Base-by-base conservation (phyloP, 1,140 invertebrate genomes). In the Bemisia tabaci region DNA sequence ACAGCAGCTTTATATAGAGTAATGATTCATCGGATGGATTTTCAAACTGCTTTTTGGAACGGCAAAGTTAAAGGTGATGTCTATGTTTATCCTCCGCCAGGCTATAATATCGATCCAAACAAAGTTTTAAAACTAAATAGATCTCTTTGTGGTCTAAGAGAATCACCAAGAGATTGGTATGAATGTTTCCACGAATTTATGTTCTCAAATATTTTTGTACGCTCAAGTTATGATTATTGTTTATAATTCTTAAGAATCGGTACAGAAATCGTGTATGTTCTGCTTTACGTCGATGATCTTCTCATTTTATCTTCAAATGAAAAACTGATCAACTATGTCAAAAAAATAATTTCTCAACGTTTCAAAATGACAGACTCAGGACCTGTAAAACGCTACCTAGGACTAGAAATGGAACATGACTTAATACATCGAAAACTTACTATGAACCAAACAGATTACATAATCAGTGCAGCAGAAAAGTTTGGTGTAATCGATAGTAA, bases 71-170 rank as follows among this genome's bases (percentile, higher is more conserved):
- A 26, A 63, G n/a, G n/a, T 24, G 62, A 63, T 23, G 62, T 63
- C 12, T 63, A 63, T 27, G 26, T 63, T 12, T n/a, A 63, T 11
- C 62, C 22, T 12, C 64, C 64, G 5, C 21, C 25, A 59, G 48
- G 64, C 11, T 65, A 58, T 24, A 17, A 60, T 21, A 33, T 22
- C 11, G 39, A 22, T n/a, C 5, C 11, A 12, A 25, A 25, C 11
- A 65, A 58, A 59, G 64, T 65, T 60, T 21, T n/a, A 11, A 64
- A 64, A 33, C 26, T 64, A 17, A 33, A 65, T 17, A 65, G 59
- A 63, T 5, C 62, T 12, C 12, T 65, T 9, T 64, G 26, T 27
- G 63, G 63, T 25, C 62, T 63, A 17, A 5, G 62, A 24, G 26
- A 63, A 26, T 23, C n/a, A 23, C 17, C 21, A 23, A 22, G 62